A percentile compares a stretch with the other conserved stretches of the same genome.
These are phyloP conservation scores for Acheta domesticus DNA, from an alignment of 2,888 invertebrate genomes.

Conservation along the genomic window DNA sequence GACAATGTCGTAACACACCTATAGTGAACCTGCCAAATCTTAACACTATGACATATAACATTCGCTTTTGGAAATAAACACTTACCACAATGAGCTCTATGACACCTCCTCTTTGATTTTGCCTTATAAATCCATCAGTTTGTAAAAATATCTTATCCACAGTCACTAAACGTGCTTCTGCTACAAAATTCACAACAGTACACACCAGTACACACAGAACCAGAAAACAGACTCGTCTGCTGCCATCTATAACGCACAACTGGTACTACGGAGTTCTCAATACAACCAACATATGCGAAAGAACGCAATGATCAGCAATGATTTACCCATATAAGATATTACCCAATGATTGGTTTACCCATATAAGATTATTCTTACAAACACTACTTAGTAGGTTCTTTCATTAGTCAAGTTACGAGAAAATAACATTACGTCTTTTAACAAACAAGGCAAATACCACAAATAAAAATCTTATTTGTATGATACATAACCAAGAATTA, in stretches of 20 bases:
- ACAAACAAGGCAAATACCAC: no score
- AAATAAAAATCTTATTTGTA: no score
- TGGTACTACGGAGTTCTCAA: slow-evolving; percentile 20
- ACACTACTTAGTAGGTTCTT: no score
- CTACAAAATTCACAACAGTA: slow-evolving; percentile 26
- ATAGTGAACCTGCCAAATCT: no score
- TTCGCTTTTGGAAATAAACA: not conserved
- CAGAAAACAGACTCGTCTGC: slow-evolving; percentile 24
- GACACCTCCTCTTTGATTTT: not conserved
- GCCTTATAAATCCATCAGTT: slow-evolving; percentile 3
- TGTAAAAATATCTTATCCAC: not conserved
- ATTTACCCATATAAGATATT: not conserved
- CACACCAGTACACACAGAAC: not conserved
- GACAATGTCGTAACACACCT: no score
- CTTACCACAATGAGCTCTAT: not conserved
- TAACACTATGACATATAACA: no score
- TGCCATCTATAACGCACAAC: slow-evolving; percentile 27
- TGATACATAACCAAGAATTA: no score
- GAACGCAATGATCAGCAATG: not conserved
- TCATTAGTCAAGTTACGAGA: no score
- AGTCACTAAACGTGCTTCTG: not conserved
- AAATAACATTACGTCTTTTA: no score
- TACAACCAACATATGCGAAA: slow-evolving; percentile 19
- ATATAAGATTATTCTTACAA: no score
- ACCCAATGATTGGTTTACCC: not conserved